Percentiles rank a stretch among this genome's conserved stretches.
Evolutionary conservation across 1,140 invertebrate species (phyloP).

Genomic region (Procambarus virginalis): DNA sequence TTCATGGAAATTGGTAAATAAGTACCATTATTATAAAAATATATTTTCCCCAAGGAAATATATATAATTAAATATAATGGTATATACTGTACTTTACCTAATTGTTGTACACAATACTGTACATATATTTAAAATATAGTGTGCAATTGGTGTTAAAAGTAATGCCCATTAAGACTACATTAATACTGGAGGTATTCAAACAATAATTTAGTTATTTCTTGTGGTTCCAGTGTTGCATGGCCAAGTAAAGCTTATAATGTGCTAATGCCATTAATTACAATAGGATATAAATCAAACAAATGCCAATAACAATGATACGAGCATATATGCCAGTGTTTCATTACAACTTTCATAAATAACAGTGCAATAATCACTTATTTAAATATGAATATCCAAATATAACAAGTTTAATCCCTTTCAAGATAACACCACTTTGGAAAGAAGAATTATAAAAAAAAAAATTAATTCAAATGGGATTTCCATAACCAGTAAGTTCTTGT

Average conservation of each 20-base stretch:
- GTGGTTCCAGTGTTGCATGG: background rate
- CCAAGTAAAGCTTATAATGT: background rate
- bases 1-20: background rate
- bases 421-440: background rate
- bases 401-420: background rate
- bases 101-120: too few relatives aligned
- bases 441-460: background rate
- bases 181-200: background rate
- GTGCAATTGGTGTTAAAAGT: background rate
- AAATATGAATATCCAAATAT: background rate
- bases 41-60: background rate
- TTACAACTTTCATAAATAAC: background rate
- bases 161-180: background rate
- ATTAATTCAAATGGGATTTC: background rate
- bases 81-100: too few relatives aligned
- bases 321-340: background rate
- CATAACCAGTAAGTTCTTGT: too few relatives aligned
- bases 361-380: background rate
- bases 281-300: slow-evolving; percentile 9
- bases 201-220: background rate
- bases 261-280: background rate
- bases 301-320: background rate
- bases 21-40: too few relatives aligned
- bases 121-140: too few relatives aligned
- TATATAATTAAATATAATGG: too few relatives aligned